Base-by-base conservation (phyloP, 1,140 invertebrate genomes). In the Vanessa tameamea region DNA sequence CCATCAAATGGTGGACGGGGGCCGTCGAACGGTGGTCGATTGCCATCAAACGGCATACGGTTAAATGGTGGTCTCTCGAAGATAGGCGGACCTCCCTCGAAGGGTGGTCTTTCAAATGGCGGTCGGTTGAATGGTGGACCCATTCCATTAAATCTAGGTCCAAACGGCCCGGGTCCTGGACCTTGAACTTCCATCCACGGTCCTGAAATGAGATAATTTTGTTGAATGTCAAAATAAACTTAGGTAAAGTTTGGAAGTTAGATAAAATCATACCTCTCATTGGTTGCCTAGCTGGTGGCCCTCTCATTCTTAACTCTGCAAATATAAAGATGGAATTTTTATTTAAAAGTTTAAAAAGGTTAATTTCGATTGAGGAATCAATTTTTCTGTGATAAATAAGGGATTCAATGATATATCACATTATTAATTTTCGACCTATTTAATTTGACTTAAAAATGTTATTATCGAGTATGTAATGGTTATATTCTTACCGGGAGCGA, bases 231-330 rank as follows among this genome's bases (percentile, higher is more conserved):
- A 69, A 14, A 47, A 47, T 64, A 20, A 13, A 63, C 50, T n/a
- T 26, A 51, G 20, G 23, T n/a, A 47, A 57, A 57, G 20, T 69
- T 26, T 31, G 37, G 64, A 73, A 48, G 61, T 70, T 77, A 76
- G 72, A 78, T 53, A 47, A 57, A 65, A 66, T 73, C 85, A 66
- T 90, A 91, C 86, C 87, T 89, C 87, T 77, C 80, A 90, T 81
- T 55, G 85, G 84, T 31, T 78, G 86, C 77, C 87, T 86, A 70
- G 74, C 66, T 53, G 86, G 85, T 67, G 90, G 91, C 68, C 90
- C 88, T 85, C 91, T 82, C 88, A 93, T 91, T 88, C 91, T 87
- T 77, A 90, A 79, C 63, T 93, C 91, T 91, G 91, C 72, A 88
- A 91, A 89, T 83, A 78, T 66, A 83, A 89, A 87, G 20, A 47